phyloP scores from a whole-genome alignment of 2,888 invertebrate species.

The Drosophila leonis region DNA sequence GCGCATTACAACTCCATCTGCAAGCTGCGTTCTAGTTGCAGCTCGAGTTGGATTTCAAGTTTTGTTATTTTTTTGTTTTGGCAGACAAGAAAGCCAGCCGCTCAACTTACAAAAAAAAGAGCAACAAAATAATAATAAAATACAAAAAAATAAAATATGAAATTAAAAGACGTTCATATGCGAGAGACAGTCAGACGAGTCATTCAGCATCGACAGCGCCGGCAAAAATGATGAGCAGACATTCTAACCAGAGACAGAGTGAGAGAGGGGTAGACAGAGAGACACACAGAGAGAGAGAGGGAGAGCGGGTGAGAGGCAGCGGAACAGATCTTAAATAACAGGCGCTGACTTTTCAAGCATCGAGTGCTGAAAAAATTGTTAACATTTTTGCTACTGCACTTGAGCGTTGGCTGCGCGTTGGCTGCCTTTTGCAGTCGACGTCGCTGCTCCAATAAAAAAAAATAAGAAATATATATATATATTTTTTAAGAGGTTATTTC shows the following conservation, averaged over 20 bases:
- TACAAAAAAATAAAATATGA: slow-evolving; percentile 50
- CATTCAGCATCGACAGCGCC: slow-evolving; percentile 59
- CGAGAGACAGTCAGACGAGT: slow-evolving; percentile 15
- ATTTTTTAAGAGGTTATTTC: slow-evolving; percentile 1
- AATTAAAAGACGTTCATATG: slow-evolving; percentile 75
- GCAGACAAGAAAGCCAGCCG: slow-evolving; percentile 51
- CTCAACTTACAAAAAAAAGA: slow-evolving; percentile 16
- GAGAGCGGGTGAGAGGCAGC: not conserved
- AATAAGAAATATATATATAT: not conserved
- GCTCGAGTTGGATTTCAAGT: slow-evolving; percentile 38
- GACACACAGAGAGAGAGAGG: not conserved
- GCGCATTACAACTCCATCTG: slow-evolving; percentile 75
- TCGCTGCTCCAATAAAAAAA: slow-evolving; percentile 9
- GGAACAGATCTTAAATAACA: slow-evolving; percentile 36
- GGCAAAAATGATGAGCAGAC: slow-evolving; percentile 57
- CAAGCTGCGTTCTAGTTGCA: slow-evolving; percentile 34
- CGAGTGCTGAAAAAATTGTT: slow-evolving; percentile 79
- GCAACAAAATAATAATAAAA: not conserved
- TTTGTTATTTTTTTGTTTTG: slow-evolving; percentile 10
- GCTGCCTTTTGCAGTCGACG: slow-evolving; percentile 1
- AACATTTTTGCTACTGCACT: slow-evolving; percentile 81
- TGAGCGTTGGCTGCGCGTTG: slow-evolving; percentile 45
- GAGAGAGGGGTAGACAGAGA: too few species aligned
- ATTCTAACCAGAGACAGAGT: slow-evolving; percentile 59
- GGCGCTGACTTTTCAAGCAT: slow-evolving; percentile 77